These are phyloP conservation scores for Lates japonicus DNA, from an alignment of 2,797 vertebrate genomes.

Conservation along the genomic window DNA sequence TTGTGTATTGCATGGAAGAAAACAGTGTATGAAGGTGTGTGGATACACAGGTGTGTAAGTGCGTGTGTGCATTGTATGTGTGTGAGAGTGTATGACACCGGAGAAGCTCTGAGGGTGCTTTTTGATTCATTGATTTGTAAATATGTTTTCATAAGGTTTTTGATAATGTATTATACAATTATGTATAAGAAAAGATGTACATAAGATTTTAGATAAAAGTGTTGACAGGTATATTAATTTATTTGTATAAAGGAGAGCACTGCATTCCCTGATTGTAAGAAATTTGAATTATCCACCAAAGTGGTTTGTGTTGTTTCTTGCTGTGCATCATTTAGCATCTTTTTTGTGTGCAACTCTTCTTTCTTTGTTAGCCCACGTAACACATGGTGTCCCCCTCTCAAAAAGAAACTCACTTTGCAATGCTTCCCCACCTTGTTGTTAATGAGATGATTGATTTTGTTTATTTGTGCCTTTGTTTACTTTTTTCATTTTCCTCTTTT, in stretches of 20 bases:
- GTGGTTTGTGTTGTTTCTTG: constrained; percentile 82
- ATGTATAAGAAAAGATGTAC: constrained; percentile 86
- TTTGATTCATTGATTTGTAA: constrained; percentile 86
- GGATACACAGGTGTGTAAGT: constrained; percentile 33
- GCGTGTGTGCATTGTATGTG: constrained; percentile 32
- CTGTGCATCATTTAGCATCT: constrained; percentile 62
- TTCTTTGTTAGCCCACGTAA: constrained; percentile 53
- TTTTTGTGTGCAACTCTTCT: constrained; percentile 54
- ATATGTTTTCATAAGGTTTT: constrained; percentile 90
- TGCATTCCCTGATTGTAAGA: constrained; percentile 81
- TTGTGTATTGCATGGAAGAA: constrained; percentile 74
- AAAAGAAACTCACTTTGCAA: constrained; percentile 32
- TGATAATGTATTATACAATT: constrained; percentile 87
- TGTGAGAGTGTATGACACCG: constrained; percentile 41
- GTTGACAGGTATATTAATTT: constrained; percentile 84
- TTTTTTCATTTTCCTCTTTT: constrained; percentile 57
- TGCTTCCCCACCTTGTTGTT: constrained; percentile 41
- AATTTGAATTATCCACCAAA: constrained; percentile 80
- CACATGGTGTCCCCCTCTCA: constrained; percentile 35
- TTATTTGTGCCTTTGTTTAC: constrained; percentile 70
- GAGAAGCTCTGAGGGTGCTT: constrained; percentile 76
- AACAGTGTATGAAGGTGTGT: constrained; percentile 51
- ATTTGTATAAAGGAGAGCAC: constrained; percentile 84
- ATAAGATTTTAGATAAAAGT: constrained; percentile 89
- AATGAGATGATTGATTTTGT: constrained; percentile 56